These are phyloP conservation scores for Eospalax fontanierii DNA, from an alignment of 2,797 vertebrate species.

Conservation along the genomic window DNA sequence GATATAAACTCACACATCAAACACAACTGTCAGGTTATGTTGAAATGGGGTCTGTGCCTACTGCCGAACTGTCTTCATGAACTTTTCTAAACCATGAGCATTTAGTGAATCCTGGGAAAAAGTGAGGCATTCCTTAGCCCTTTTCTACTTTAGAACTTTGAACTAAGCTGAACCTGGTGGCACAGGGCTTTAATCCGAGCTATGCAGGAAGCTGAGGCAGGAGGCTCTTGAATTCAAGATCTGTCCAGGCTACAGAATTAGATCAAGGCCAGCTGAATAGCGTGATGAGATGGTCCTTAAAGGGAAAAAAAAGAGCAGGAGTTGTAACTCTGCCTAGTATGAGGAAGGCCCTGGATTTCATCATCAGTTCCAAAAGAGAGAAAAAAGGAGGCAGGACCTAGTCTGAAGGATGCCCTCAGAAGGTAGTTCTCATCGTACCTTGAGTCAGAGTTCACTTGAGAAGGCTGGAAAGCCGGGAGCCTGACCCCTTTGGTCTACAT, in stretches of 20 bases:
- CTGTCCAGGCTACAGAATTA: neutral
- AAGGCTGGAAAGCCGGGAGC: too few relatives aligned
- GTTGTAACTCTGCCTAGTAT: too few relatives aligned
- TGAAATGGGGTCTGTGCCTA: neutral
- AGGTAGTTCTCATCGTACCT: too few relatives aligned
- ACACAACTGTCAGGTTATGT: neutral
- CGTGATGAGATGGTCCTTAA: neutral
- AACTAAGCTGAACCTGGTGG: neutral
- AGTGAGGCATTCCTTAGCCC: neutral
- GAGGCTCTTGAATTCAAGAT: neutral
- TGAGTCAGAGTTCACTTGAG: too few relatives aligned
- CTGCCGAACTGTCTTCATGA: neutral
- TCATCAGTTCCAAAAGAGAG: too few relatives aligned
- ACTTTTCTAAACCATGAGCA: neutral
- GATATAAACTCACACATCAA: conserved; percentile 5
- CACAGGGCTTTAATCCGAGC: neutral
- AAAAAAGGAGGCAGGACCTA: too few relatives aligned
- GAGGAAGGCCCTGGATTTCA: too few relatives aligned
- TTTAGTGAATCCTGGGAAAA: conserved; percentile 20
- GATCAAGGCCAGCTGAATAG: neutral
- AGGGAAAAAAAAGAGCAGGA: too few relatives aligned
- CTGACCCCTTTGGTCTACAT: too few relatives aligned
- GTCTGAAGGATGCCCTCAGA: too few relatives aligned
- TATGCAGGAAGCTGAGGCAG: too few relatives aligned
- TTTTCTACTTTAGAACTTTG: neutral